phyloP scores from a whole-genome alignment of 2,888 invertebrate genomes.

The Sericinus montela region DNA sequence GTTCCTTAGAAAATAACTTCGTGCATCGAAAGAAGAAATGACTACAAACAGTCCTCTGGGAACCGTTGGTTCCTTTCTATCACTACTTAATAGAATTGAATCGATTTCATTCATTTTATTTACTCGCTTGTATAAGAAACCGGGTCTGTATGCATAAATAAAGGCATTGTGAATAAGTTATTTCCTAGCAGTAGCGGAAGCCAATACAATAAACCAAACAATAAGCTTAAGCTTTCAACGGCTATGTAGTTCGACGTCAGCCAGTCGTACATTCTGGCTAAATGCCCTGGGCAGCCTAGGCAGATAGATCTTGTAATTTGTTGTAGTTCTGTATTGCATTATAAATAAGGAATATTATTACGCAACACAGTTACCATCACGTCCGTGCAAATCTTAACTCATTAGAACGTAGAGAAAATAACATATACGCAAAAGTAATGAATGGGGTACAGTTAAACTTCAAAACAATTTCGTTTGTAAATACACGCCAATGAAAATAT shows the following conservation, averaged over 20 bases:
- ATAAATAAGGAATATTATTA: conserved; percentile 1
- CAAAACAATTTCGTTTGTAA: conserved; percentile 11
- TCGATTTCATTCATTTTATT: conserved; percentile 15
- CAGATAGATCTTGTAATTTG: conserved; percentile 17
- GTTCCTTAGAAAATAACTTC: conserved; percentile 8
- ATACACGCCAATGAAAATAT: conserved; percentile 16
- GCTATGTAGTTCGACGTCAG: conserved; percentile 7
- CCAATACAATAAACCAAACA: conserved; percentile 29
- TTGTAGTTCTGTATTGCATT: conserved; percentile 6
- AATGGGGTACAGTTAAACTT: conserved; percentile 6
- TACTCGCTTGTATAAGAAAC: conserved; percentile 7
- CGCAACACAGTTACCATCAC: not conserved
- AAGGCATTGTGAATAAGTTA: conserved; percentile 20
- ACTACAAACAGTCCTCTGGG: conserved; percentile 13
- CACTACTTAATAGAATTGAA: conserved; percentile 18
- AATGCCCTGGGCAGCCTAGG: conserved; percentile 12
- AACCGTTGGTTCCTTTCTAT: conserved; percentile 15
- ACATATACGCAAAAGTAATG: not conserved
- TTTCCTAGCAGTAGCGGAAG: conserved; percentile 18
- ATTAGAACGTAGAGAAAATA: conserved; percentile 6
- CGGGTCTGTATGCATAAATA: conserved; percentile 12
- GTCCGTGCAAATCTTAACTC: not conserved
- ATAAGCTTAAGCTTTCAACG: conserved; percentile 28
- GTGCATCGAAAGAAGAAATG: conserved; percentile 10
- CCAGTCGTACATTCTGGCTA: conserved; percentile 11